These are phyloP conservation scores for Armadillidium nasatum DNA, from an alignment of 1,140 invertebrate species.

Conservation along the genomic window DNA sequence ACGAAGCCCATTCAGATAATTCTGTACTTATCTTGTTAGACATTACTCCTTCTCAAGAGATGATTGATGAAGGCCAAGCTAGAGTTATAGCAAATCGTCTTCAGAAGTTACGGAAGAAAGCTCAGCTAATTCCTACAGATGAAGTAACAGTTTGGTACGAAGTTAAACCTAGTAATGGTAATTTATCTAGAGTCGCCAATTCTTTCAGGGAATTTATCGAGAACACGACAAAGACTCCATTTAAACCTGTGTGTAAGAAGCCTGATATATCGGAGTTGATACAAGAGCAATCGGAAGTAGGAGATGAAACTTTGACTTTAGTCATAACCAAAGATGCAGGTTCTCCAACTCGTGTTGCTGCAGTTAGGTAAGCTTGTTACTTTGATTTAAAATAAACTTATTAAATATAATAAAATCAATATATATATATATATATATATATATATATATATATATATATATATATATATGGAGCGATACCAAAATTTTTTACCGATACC, in stretches of 20 bases:
- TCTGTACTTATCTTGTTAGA: slow-evolving; percentile 69
- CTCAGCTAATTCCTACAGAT: slow-evolving; percentile 85
- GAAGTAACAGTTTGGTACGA: slow-evolving; percentile 78
- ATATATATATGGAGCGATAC: too few species aligned
- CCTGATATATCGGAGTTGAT: slow-evolving; percentile 57
- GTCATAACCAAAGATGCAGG: slow-evolving; percentile 43
- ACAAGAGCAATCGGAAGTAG: slow-evolving; percentile 57
- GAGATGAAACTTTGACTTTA: slow-evolving; percentile 48
- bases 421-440: background rate
- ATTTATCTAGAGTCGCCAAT: slow-evolving; percentile 64
- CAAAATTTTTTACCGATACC: too few species aligned
- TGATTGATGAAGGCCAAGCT: slow-evolving; percentile 86
- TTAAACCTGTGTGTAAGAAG: slow-evolving; percentile 48
- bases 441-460: too few species aligned
- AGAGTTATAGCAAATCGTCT: slow-evolving; percentile 94
- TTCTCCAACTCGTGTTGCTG: background rate
- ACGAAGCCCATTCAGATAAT: slow-evolving; percentile 85
- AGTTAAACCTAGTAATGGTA: slow-evolving; percentile 57
- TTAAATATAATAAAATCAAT: background rate
- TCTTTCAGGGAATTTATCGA: slow-evolving; percentile 72
- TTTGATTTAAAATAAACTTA: background rate
- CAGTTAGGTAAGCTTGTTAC: background rate
- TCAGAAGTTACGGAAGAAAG: slow-evolving; percentile 96
- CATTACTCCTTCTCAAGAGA: slow-evolving; percentile 67
- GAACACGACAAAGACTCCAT: slow-evolving; percentile 70